Percentiles rank a stretch among this genome's conserved stretches.
Evolutionary conservation across 2,888 invertebrate species (phyloP).

Genomic region (Cactoblastis cactorum): DNA sequence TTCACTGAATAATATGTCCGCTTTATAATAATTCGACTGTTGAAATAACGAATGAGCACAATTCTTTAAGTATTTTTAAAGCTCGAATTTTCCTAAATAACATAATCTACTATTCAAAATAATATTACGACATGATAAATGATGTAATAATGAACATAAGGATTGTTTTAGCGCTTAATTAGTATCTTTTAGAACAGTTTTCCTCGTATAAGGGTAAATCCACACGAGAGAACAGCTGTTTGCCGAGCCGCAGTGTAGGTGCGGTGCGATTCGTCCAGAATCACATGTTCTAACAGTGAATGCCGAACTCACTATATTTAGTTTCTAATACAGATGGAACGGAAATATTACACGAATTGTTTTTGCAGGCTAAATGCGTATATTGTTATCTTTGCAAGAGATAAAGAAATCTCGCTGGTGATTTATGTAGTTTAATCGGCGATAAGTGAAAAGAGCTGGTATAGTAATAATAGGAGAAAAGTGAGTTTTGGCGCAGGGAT

Average conservation of each 20-base stretch:
- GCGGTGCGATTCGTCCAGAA: neutral
- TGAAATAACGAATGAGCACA: too few species aligned
- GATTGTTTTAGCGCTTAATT: too few species aligned
- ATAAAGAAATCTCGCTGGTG: slow-evolving; percentile 1
- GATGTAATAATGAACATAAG: too few species aligned
- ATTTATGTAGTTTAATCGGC: slow-evolving; percentile 2
- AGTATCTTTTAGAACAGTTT: too few species aligned
- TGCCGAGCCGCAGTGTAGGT: neutral
- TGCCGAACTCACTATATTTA: slow-evolving; percentile 4
- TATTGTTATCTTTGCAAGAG: slow-evolving; percentile 1
- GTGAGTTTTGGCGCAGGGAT: neutral
- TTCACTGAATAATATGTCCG: too few species aligned
- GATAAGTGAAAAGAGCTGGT: neutral
- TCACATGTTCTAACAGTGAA: neutral
- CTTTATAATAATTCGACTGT: too few species aligned
- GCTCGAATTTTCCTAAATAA: too few species aligned
- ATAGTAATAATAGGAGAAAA: neutral
- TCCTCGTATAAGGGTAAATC: too few species aligned
- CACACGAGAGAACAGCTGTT: neutral
- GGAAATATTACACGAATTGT: slow-evolving; percentile 6
- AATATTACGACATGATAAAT: too few species aligned
- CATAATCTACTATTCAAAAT: too few species aligned
- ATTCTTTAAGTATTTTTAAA: too few species aligned
- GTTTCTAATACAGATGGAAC: neutral
- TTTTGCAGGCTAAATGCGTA: neutral